Conservation (phyloP, 1,140 invertebrate species). For the Brachionus sp. region DNA sequence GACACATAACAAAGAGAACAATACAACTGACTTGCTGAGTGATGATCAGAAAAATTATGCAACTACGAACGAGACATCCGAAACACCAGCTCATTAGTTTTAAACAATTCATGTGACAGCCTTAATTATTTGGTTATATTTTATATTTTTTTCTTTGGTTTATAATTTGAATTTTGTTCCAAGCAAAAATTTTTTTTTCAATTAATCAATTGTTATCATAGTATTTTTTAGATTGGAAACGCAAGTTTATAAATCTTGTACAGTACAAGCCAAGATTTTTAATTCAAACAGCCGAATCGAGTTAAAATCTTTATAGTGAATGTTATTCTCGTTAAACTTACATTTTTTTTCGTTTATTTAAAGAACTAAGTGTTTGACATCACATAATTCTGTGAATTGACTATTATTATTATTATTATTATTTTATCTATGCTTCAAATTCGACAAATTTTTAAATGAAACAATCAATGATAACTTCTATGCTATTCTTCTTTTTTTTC, state of each 20-base stretch:
- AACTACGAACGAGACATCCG: background rate
- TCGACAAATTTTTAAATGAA: constrained; percentile 11
- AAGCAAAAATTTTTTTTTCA: background rate
- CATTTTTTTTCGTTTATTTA: background rate
- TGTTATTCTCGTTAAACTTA: background rate
- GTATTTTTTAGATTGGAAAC: constrained; percentile 17
- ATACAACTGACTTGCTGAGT: background rate
- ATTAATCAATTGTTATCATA: background rate
- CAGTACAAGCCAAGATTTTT: constrained; percentile 8
- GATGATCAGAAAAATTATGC: background rate
- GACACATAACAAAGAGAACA: background rate
- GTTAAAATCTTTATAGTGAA: background rate
- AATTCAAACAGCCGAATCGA: background rate
- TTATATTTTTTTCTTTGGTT: constrained; percentile 5
- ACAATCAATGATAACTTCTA: background rate
- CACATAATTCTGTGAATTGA: constrained; percentile 35
- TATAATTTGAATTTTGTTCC: background rate
- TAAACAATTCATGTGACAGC: background rate
- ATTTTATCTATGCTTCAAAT: constrained; percentile 9
- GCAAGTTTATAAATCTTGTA: constrained; percentile 24
- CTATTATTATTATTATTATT: background rate
- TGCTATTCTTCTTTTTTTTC: background rate
- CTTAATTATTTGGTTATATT: background rate
- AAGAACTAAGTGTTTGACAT: background rate
- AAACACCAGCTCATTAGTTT: background rate